phyloP scores from a whole-genome alignment of 2,797 vertebrate species.

The Smutsia temminckii region DNA sequence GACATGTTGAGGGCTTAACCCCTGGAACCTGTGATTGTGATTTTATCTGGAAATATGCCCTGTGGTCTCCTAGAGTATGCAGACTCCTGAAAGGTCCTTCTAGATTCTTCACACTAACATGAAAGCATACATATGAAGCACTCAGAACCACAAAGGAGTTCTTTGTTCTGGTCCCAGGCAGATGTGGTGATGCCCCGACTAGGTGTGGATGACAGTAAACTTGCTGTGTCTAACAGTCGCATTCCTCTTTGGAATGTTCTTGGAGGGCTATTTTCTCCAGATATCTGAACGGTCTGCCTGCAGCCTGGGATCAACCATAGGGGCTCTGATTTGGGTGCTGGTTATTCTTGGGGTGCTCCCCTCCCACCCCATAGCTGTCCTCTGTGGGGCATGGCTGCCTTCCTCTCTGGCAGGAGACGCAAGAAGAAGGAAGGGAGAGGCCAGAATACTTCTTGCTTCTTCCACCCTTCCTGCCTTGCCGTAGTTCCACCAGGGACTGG shows the following conservation, averaged over 20 bases:
- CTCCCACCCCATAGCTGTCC: too few species aligned
- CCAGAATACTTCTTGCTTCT: too few species aligned
- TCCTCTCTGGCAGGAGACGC: background rate
- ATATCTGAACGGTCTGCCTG: background rate
- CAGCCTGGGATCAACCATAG: too few species aligned
- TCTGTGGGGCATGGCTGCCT: background rate
- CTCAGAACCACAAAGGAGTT: background rate
- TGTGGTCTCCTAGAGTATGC: too few species aligned
- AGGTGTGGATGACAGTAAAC: background rate
- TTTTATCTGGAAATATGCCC: background rate
- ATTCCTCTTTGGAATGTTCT: background rate
- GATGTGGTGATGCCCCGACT: background rate
- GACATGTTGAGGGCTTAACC: background rate
- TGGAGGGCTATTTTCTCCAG: background rate
- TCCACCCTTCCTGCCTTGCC: background rate
- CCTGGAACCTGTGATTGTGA: too few species aligned
- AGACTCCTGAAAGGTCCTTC: background rate
- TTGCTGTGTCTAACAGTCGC: too few species aligned
- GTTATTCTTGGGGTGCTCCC: background rate
- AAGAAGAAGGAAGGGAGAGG: background rate
- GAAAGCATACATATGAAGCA: fast-evolving
- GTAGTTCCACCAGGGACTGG: fast-evolving
- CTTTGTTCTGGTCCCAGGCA: background rate
- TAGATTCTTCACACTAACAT: background rate
- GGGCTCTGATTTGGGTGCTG: background rate